Evolutionary conservation across 2,113 vertebrate genomes (phyloP).

Genomic region (Prolemur simus): DNA sequence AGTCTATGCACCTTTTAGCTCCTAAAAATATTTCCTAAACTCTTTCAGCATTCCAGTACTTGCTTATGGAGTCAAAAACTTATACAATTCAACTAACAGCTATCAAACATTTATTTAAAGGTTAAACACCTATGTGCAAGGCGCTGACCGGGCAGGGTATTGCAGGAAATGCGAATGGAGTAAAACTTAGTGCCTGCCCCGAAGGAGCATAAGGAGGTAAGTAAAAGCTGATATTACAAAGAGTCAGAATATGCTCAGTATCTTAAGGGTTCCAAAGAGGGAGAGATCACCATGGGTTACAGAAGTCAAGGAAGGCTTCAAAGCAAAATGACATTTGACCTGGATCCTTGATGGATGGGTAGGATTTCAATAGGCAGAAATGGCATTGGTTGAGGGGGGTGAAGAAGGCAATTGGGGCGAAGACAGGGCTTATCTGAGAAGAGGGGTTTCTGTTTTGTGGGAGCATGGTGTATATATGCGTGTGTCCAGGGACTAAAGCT

Average conservation of each 20-base stretch:
- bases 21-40: constrained; percentile 60
- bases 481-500: not conserved
- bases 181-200: not conserved
- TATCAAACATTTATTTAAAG: constrained; percentile 6
- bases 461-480: rapidly evolving
- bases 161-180: not conserved
- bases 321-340: not conserved
- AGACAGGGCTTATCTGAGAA: not conserved
- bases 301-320: not conserved
- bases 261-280: not conserved
- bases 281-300: not conserved
- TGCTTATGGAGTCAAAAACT: constrained; percentile 28
- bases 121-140: not conserved
- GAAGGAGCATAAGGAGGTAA: not conserved
- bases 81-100: not conserved
- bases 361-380: not conserved
- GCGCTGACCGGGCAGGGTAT: not conserved
- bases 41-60: not conserved
- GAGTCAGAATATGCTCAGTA: not conserved
- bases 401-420: not conserved
- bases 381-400: not conserved
- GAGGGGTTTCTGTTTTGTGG: not conserved
- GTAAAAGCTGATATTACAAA: not conserved
- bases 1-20: constrained; percentile 18
- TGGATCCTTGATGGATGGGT: not conserved